Evolutionary conservation across 1,140 invertebrate species (phyloP).

Genomic region (Venustaconcha ellipsiformis): DNA sequence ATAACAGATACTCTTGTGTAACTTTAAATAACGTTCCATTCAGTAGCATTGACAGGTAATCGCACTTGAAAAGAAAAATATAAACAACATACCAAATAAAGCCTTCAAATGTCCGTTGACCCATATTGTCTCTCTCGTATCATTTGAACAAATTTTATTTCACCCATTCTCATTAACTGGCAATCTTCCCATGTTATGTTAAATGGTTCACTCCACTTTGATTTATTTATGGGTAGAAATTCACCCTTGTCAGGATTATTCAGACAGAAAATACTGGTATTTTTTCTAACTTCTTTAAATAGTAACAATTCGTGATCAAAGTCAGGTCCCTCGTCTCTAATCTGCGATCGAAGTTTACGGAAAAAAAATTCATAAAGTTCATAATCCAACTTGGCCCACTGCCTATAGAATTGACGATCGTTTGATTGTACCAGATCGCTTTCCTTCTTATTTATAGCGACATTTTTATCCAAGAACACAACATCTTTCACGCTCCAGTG

Average conservation of each 20-base stretch:
- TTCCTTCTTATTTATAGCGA: conserved; percentile 1
- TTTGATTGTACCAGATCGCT: not conserved
- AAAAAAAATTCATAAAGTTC: conserved; percentile 11
- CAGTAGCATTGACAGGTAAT: too few relatives aligned
- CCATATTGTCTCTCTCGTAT: conserved; percentile 17
- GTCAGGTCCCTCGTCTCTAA: conserved; percentile 1
- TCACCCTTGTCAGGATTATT: not conserved
- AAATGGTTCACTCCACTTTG: conserved; percentile 8
- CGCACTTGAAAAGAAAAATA: too few relatives aligned
- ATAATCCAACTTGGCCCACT: conserved; percentile 12
- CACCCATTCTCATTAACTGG: conserved; percentile 9
- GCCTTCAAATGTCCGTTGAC: conserved; percentile 3
- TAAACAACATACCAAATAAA: too few relatives aligned
- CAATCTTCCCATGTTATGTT: conserved; percentile 9
- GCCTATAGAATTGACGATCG: not conserved
- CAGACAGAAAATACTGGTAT: conserved; percentile 4
- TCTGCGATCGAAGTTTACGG: conserved; percentile 7
- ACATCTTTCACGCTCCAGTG: conserved; percentile 39
- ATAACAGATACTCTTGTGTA: too few relatives aligned
- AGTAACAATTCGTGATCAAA: conserved; percentile 7
- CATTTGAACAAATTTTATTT: conserved; percentile 15
- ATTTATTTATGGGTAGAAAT: not conserved
- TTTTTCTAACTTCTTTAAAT: conserved; percentile 7
- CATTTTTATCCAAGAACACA: conserved; percentile 36
- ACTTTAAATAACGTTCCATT: too few relatives aligned